Evolutionary conservation across 2,113 vertebrate species (phyloP), one percentile per base, ranked within the genome.

Genomic region (Caranx ignobilis): DNA sequence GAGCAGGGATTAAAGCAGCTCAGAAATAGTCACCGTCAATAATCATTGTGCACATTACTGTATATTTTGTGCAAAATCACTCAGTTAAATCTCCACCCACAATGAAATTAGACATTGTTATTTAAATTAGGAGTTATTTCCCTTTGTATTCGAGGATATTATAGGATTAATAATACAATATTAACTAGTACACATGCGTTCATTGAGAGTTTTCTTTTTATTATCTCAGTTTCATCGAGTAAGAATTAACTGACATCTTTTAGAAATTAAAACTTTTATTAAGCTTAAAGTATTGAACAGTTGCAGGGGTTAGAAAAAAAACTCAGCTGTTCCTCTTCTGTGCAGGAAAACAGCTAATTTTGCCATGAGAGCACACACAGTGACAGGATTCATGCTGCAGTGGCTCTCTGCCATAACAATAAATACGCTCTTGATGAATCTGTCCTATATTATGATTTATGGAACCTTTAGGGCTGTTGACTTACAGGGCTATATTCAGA

Each of bases 401-500:
- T 37, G 75, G 60, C 57, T 34, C 41, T 6, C 70, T 48, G 59
- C 75, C 75, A 84, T 67, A 73, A 67, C 64, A 77, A 75, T 91
- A 85, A 91, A 89, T 81, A 82, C 37, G 9, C 11, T 35, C 61
- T 78, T 84, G 90, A 93, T 90, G 75, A 91, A 88, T 91, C 74
- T 88, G 85, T 89, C 91, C 65, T 69, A 39, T 72, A 82, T 83
- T 37, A 56, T 87, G 91, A 94, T 90, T 93, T 89, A 92, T 88
- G 65, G 77, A 86, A 75, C 55, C 89, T 85, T 92, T 91, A 89
- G 64, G 59, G 82, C 76, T 90, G 88, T 92, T 95, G 93, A 95
- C 89, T 92, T 92, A 93, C 71, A 75, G 82, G 85, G 60, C 85
- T 89, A 88, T 92, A 93, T 92, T 83, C 89, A 90, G 88, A 90